Base-by-base conservation (phyloP, 2,888 invertebrate genomes). In the Ophraella communa region DNA sequence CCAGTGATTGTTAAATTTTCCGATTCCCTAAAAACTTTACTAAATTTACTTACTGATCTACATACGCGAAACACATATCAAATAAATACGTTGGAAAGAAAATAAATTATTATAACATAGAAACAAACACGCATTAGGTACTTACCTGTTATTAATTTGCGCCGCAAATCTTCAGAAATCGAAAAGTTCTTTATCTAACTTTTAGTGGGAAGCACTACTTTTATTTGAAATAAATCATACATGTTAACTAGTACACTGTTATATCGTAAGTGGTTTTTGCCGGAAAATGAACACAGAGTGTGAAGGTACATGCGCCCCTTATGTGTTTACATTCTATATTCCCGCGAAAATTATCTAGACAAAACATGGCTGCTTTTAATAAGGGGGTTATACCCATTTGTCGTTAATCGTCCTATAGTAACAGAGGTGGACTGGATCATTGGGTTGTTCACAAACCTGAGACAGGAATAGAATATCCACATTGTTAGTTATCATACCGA, bases 321-420 rank as follows among this genome's bases (percentile, higher is more conserved):
- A 67, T 56, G 63, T 73, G 73, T 73, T 71, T 71, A 71, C 69
- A 66, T 67, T 70, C 64, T 52, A 58, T 45, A 44, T 64, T 63
- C 63, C 60, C 61, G 53, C 60, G 44, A 60, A 66, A 56, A 56
- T 14, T 42, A 17, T 45, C 30, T 17, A 17, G 39, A 14, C 17
- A 39, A 17, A 39, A 14, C 39, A 39, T 14, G 14, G 14, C 1
- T 7, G 4, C 39, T 17, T 14, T 39, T 17, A 30, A 10, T 10
- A 30, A 30, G 30, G 7, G 30, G 30, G 30, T 30, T 30, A 30
- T 8, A 30, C 0, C 5, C n/a, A n/a, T n/a, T n/a, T n/a, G n/a
- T n/a, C n/a, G n/a, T n/a, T n/a, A n/a, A n/a, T n/a, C n/a, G n/a
- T n/a, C n/a, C n/a, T n/a, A n/a, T n/a, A n/a, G n/a, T n/a, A n/a